Conservation (phyloP, 1,140 invertebrate species). For the Macrobrachium rosenbergii region DNA sequence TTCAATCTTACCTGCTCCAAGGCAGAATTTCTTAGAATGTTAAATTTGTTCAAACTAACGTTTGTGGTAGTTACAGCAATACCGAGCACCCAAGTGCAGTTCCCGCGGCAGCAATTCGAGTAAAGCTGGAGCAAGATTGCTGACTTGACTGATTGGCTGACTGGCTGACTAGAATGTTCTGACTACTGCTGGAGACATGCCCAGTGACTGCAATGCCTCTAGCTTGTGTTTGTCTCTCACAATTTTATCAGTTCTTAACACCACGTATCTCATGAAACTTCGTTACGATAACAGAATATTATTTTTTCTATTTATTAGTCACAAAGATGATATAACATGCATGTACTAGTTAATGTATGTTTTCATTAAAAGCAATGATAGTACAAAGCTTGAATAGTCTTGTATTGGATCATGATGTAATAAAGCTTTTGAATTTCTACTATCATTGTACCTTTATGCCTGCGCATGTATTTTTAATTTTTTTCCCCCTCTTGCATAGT, state of each 20-base stretch:
- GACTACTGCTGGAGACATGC: constrained; percentile 33
- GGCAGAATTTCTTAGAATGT: not conserved
- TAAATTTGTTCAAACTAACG: constrained; percentile 15
- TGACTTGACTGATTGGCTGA: constrained; percentile 37
- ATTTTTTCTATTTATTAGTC: constrained; percentile 10
- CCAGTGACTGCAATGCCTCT: constrained; percentile 38
- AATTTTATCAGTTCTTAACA: not conserved
- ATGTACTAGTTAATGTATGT: constrained; percentile 29
- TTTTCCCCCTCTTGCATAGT: no score
- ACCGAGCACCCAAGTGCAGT: constrained; percentile 37
- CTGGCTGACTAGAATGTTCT: constrained; percentile 42
- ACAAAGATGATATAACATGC: constrained; percentile 31
- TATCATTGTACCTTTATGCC: no score
- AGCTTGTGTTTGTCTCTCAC: constrained; percentile 26
- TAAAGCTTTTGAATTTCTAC: not conserved
- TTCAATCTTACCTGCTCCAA: no score
- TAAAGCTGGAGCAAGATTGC: constrained; percentile 33
- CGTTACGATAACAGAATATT: not conserved
- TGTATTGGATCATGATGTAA: not conserved
- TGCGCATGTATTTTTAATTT: no score
- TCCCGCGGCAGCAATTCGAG: constrained; percentile 28
- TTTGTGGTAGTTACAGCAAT: constrained; percentile 38
- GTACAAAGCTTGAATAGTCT: not conserved
- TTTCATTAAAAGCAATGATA: constrained; percentile 27
- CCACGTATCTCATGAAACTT: no score